Conservation (phyloP, 2,797 vertebrate genomes). For the Coregonus ussuriensis region DNA sequence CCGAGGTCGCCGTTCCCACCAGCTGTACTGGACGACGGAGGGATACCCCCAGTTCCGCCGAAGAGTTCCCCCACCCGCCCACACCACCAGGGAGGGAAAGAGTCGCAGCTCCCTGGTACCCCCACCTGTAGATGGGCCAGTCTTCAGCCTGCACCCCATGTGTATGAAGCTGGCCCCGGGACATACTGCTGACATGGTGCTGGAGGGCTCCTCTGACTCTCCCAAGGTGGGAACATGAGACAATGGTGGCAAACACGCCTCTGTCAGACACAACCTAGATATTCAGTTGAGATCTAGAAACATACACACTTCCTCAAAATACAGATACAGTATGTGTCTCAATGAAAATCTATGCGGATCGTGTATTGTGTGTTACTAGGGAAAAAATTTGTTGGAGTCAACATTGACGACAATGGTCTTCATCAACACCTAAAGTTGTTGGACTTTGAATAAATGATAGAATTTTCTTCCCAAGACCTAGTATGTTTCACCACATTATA, state of each 20-base stretch:
- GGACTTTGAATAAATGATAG: no score
- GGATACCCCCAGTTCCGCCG: no score
- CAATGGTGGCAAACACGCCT: slow-evolving; percentile 8
- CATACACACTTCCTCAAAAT: neutral
- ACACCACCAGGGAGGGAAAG: no score
- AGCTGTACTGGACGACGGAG: no score
- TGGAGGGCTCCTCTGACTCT: slow-evolving; percentile 76
- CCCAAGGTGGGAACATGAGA: slow-evolving; percentile 70
- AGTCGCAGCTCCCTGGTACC: no score
- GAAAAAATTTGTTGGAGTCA: neutral
- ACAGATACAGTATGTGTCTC: neutral
- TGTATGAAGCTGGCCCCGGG: slow-evolving; percentile 79
- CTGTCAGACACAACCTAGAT: neutral
- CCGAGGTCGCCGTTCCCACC: no score
- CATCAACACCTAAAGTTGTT: no score
- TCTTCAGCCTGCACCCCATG: slow-evolving; percentile 77
- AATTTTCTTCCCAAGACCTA: no score
- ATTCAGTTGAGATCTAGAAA: neutral
- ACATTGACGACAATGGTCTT: no score
- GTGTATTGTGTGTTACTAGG: neutral
- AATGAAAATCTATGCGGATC: neutral
- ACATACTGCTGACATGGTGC: slow-evolving; percentile 73
- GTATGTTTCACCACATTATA: no score
- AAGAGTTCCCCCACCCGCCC: no score
- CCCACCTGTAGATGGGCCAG: no score